Evolutionary conservation across 2,113 vertebrate species (phyloP), one percentile per base, ranked within the genome.

Genomic region (Myxocyprinus asiaticus): DNA sequence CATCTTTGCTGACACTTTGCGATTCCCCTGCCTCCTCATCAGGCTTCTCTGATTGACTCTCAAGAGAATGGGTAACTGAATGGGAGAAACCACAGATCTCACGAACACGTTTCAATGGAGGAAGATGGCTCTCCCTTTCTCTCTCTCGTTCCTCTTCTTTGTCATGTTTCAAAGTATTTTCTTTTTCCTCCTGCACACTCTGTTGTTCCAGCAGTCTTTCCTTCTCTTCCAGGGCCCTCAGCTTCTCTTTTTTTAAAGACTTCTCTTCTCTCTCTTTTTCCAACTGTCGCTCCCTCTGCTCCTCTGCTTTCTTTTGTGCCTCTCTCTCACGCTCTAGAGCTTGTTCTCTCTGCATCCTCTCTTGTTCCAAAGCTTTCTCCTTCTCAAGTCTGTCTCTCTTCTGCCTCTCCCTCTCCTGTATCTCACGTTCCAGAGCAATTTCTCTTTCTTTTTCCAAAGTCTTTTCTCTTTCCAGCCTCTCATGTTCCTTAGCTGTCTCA

Each of bases 51-150:
- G 70, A 33, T 78, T 81, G 86, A 84, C 86, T 83, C 68, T 87
- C 85, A 63, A 83, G 83, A 70, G 84, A 56, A 79, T 85, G 81
- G 84, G 78, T 78, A 85, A 68, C 68, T 81, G 58, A 64, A 83
- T 84, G 70, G 87, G 81, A 89, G 33, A 71, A 69, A 15, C 51
- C 77, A 62, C 84, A 82, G 72, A 84, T 74, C 77, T 91, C 89
- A 71, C 81, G 77, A 15, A 86, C 85, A 83, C 86, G 86, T 78
- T 88, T 90, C 79, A 83, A 89, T 44, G 86, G 87, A 80, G 88
- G 86, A 48, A 88, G 85, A 76, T 81, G 84, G 85, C 81, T 85
- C 73, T 88, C 89, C 59, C 84, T 81, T 73, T 90, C 84, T 73
- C 77, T 85, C 17, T 85, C 83, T 12, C 17, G 80, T 76, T 82